A percentile compares a stretch with the other conserved stretches of the same genome.
These are phyloP conservation scores for Pelecanus crispus DNA, from an alignment of 2,113 vertebrate genomes.

Conservation along the genomic window DNA sequence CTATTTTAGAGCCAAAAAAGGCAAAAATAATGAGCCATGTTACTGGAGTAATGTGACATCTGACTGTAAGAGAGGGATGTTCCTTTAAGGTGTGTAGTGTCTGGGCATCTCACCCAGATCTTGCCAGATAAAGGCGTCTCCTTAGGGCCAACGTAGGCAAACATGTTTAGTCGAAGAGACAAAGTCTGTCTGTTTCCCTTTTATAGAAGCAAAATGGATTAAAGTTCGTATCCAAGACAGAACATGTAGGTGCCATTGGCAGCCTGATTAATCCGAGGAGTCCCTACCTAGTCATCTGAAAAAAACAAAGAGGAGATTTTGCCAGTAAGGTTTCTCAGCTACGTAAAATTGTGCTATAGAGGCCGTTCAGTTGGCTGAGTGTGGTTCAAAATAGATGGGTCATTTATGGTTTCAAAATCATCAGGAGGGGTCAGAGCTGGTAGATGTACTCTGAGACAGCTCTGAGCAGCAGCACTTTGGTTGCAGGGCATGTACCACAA, in stretches of 20 bases:
- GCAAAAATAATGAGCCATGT: not conserved
- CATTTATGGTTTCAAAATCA: not conserved
- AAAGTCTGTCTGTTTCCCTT: not conserved
- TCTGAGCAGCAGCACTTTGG: not conserved
- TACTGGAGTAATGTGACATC: not conserved
- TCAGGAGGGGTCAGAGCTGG: not conserved
- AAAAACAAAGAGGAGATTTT: not conserved
- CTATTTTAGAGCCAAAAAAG: not conserved
- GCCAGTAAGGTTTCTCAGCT: not conserved
- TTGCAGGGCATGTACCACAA: not conserved
- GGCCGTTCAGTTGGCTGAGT: not conserved
- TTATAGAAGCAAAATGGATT: not conserved
- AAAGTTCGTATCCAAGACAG: not conserved
- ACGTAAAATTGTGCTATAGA: not conserved
- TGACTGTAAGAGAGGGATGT: not conserved
- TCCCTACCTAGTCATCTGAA: not conserved
- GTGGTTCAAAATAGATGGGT: not conserved
- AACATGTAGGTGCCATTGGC: not conserved
- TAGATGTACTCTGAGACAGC: not conserved
- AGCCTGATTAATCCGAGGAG: not conserved
- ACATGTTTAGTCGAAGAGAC: not conserved
- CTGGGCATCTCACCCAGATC: not conserved
- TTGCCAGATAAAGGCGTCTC: not conserved
- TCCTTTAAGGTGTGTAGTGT: not conserved
- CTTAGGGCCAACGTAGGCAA: not conserved